These are phyloP conservation scores for Elephas maximus DNA, from an alignment of 2,113 vertebrate species.

Conservation along the genomic window DNA sequence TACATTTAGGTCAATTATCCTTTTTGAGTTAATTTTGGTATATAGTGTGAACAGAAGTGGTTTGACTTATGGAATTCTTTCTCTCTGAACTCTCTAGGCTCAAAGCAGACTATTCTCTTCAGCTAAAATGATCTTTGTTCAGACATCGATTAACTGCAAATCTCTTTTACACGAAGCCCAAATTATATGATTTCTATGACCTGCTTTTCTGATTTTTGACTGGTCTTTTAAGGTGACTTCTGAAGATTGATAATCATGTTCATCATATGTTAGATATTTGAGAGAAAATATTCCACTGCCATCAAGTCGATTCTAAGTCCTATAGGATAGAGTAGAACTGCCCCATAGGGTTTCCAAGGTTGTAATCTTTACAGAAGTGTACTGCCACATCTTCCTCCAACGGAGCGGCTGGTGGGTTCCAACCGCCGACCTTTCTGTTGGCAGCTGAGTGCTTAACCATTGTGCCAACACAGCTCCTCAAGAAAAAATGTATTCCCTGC, in stretches of 20 bases:
- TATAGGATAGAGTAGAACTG: not conserved
- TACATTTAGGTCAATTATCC: not conserved
- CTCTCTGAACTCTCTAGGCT: not conserved
- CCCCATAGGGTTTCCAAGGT: not conserved
- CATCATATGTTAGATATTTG: not conserved
- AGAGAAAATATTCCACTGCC: slow-evolving; percentile 25
- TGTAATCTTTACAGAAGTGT: not conserved
- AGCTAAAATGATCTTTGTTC: not conserved
- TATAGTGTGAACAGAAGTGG: not conserved
- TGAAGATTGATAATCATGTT: not conserved
- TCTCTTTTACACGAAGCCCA: not conserved
- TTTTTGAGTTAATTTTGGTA: slow-evolving; percentile 4
- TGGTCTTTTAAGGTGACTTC: slow-evolving; percentile 1
- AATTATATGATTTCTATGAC: not conserved
- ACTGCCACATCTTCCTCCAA: not conserved
- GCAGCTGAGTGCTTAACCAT: not conserved
- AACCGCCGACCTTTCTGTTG: not conserved
- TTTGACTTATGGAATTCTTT: not conserved
- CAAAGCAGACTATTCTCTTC: not conserved
- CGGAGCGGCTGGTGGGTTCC: not conserved
- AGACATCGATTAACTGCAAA: not conserved
- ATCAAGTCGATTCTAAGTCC: not conserved
- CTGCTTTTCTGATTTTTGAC: not conserved
- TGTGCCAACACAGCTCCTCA: not conserved
- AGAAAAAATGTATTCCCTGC: not conserved